These are phyloP conservation scores for Irena cyanogastra DNA, from an alignment of 2,113 vertebrate genomes.

Conservation along the genomic window DNA sequence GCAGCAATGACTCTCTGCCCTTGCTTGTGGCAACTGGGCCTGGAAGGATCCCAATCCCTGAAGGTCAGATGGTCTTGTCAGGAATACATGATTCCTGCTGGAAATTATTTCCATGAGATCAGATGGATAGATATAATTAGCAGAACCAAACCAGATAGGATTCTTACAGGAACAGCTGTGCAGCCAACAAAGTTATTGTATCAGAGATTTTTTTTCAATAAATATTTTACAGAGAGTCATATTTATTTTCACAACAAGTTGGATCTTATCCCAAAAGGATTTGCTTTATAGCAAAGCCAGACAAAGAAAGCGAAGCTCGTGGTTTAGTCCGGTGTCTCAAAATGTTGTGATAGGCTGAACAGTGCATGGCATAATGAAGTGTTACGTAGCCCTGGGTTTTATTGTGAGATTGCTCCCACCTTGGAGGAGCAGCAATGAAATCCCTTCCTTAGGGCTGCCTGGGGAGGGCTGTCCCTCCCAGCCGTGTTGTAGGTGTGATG, in stretches of 20 bases:
- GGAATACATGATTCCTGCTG: slow-evolving; percentile 23
- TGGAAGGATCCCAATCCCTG: slow-evolving; percentile 48
- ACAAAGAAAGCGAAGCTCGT: not conserved
- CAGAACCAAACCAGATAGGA: slow-evolving; percentile 10
- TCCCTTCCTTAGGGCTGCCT: not conserved
- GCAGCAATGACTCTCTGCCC: not conserved
- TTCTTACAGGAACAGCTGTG: not conserved
- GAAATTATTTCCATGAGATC: slow-evolving; percentile 69
- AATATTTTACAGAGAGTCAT: not conserved
- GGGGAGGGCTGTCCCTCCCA: not conserved
- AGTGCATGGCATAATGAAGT: not conserved
- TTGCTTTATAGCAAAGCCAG: not conserved
- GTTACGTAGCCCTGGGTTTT: not conserved
- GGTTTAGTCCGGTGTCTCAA: not conserved
- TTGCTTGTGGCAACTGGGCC: slow-evolving; percentile 6
- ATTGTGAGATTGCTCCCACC: not conserved
- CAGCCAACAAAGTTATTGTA: not conserved
- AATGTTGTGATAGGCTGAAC: not conserved
- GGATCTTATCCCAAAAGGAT: not conserved
- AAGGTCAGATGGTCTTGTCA: slow-evolving; percentile 61
- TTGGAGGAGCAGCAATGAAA: not conserved
- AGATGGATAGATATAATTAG: slow-evolving; percentile 63
- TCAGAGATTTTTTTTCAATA: not conserved
- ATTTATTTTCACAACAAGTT: not conserved
- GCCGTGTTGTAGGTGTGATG: not conserved